phyloP scores from a whole-genome alignment of 2,113 vertebrate genomes.

The Dendrocopos noguchii region DNA sequence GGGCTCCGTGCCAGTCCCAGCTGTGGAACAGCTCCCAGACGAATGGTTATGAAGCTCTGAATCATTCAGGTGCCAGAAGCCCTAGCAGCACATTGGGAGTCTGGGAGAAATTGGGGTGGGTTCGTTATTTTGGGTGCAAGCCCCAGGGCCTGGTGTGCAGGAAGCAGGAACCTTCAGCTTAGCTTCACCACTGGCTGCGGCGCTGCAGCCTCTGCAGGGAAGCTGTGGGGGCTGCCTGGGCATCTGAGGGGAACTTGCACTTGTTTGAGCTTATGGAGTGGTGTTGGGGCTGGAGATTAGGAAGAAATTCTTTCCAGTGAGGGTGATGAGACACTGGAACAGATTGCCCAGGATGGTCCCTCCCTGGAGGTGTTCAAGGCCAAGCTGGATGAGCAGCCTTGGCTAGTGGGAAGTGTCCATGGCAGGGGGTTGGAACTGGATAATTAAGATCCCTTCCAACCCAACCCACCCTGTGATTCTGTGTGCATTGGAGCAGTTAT shows the following conservation, averaged over 20 bases:
- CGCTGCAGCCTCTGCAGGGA: not conserved
- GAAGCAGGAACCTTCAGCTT: not conserved
- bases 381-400: no score
- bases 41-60: not conserved
- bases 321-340: no score
- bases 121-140: not conserved
- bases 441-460: no score
- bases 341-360: no score
- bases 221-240: not conserved
- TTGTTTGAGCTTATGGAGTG: not conserved
- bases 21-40: not conserved
- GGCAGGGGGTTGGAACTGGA: no score
- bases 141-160: not conserved
- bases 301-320: no score
- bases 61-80: not conserved
- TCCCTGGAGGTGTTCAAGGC: no score
- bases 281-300: no score
- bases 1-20: not conserved
- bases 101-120: not conserved
- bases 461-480: no score
- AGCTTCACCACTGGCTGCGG: not conserved
- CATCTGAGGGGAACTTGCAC: not conserved
- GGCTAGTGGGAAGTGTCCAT: no score
- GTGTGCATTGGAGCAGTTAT: not conserved
- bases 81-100: fast-evolving